A percentile compares a stretch with the other conserved stretches of the same genome.
These are phyloP conservation scores for Cloeon dipterum DNA, from an alignment of 2,888 invertebrate genomes.

Conservation along the genomic window DNA sequence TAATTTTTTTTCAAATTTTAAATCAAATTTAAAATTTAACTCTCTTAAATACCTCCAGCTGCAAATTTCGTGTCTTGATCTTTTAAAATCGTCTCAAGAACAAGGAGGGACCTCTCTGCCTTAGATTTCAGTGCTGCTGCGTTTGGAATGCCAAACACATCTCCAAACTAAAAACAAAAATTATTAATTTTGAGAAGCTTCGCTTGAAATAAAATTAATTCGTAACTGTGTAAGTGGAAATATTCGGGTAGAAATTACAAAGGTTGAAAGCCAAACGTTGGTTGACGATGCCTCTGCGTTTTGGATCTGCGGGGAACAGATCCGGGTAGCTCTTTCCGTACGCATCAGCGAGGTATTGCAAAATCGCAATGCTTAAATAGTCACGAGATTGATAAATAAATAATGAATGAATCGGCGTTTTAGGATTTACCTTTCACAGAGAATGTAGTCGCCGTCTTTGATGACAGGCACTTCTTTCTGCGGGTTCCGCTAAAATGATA, in stretches of 20 bases:
- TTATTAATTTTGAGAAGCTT: too few species aligned
- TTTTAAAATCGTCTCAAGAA: slow-evolving; percentile 41
- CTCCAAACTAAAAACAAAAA: too few species aligned
- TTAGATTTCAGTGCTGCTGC: too few species aligned
- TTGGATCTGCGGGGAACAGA: slow-evolving; percentile 47
- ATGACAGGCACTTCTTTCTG: slow-evolving; percentile 34
- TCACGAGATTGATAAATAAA: too few species aligned
- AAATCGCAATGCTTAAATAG: slow-evolving; percentile 34
- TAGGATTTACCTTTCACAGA: slow-evolving; percentile 47
- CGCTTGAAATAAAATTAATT: not conserved
- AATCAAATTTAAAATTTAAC: not conserved
- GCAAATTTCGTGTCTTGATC: slow-evolving; percentile 35
- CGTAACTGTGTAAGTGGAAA: slow-evolving; percentile 38
- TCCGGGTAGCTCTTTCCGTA: slow-evolving; percentile 32
- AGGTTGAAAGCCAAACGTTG: slow-evolving; percentile 58
- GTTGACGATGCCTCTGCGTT: slow-evolving; percentile 48
- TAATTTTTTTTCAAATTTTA: too few species aligned
- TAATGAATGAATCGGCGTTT: too few species aligned
- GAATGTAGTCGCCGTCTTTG: slow-evolving; percentile 52
- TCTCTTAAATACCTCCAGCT: slow-evolving; percentile 25
- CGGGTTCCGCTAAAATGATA: slow-evolving; percentile 11
- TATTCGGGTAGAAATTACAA: slow-evolving; percentile 45
- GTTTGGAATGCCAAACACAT: too few species aligned
- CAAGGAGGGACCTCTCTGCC: slow-evolving; percentile 37
- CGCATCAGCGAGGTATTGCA: slow-evolving; percentile 53